Evolutionary conservation across 2,888 invertebrate species (phyloP).

Genomic region (Netelia melanura): DNA sequence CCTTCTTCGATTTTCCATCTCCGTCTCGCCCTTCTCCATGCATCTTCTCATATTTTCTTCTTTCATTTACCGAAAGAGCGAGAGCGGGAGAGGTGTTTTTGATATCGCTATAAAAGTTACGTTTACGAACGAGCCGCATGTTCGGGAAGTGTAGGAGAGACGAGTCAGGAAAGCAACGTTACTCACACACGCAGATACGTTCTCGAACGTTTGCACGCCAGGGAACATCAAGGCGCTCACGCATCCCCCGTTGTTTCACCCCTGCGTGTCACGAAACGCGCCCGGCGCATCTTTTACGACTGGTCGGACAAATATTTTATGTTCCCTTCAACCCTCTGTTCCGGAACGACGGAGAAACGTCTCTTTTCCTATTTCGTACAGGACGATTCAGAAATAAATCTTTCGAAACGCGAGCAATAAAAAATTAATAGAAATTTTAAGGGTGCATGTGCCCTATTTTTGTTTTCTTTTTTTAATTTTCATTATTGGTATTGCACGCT

Average conservation of each 20-base stretch:
- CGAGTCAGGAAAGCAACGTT: not conserved
- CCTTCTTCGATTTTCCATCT: slow-evolving; percentile 48
- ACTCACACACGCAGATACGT: not conserved
- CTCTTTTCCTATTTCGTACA: slow-evolving; percentile 7
- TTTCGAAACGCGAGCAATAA: not conserved
- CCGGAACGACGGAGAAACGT: slow-evolving; percentile 35
- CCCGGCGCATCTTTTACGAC: slow-evolving; percentile 72
- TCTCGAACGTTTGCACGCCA: slow-evolving; percentile 1
- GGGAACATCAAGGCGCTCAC: slow-evolving; percentile 48
- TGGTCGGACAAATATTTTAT: slow-evolving; percentile 74
- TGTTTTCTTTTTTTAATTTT: not conserved
- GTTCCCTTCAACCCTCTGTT: slow-evolving; percentile 66
- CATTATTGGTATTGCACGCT: not conserved
- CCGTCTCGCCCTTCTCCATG: slow-evolving; percentile 36
- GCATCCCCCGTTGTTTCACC: slow-evolving; percentile 57
- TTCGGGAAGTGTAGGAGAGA: slow-evolving; percentile 45
- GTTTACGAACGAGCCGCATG: slow-evolving; percentile 63
- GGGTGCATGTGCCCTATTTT: not conserved
- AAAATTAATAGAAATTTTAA: not conserved
- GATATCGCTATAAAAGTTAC: slow-evolving; percentile 75
- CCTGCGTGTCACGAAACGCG: slow-evolving; percentile 49
- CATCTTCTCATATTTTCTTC: slow-evolving; percentile 21
- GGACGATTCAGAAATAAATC: slow-evolving; percentile 30
- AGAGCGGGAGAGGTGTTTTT: slow-evolving; percentile 65
- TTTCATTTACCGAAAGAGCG: slow-evolving; percentile 29